Conservation (phyloP, 2,888 invertebrate genomes). For the Rhogogaster chlorosoma region DNA sequence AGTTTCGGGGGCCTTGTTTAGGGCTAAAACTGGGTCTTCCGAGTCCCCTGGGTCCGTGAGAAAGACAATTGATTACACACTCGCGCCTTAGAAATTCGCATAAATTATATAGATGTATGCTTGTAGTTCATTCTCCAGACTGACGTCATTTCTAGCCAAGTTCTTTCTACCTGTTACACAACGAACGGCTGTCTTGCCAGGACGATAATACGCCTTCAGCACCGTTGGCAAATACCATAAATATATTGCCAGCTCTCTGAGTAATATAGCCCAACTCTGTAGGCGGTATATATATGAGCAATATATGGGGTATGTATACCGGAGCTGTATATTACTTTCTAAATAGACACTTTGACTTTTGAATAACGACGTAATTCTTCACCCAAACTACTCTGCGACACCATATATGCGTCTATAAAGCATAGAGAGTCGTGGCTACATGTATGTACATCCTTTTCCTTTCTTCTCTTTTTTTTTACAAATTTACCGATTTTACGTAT, state of each 20-base stretch:
- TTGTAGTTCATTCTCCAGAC: not conserved
- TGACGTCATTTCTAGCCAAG: conserved; percentile 29
- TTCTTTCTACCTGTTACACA: conserved; percentile 39
- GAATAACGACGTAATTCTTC: conserved; percentile 5
- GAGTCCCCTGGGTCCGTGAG: not conserved
- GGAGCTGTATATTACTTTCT: conserved; percentile 11
- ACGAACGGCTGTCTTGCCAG: not conserved
- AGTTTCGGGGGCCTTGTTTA: not conserved
- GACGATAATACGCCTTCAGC: not conserved
- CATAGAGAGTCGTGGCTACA: too few species aligned
- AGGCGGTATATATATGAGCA: not conserved
- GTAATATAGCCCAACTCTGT: not conserved
- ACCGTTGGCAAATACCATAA: not conserved
- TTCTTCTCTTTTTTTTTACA: not conserved
- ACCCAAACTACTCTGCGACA: not conserved
- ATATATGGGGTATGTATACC: not conserved
- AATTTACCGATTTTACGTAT: not conserved
- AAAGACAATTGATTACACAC: not conserved
- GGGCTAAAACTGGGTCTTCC: not conserved
- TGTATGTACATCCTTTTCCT: not conserved
- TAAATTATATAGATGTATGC: not conserved
- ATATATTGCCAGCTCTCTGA: not conserved
- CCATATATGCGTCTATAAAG: not conserved
- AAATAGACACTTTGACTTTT: conserved; percentile 11
- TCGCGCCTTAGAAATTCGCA: not conserved